Percentiles rank a stretch among this genome's conserved stretches.
Evolutionary conservation across 2,797 vertebrate species (phyloP).

Genomic region (Pseudomugil tenellus): DNA sequence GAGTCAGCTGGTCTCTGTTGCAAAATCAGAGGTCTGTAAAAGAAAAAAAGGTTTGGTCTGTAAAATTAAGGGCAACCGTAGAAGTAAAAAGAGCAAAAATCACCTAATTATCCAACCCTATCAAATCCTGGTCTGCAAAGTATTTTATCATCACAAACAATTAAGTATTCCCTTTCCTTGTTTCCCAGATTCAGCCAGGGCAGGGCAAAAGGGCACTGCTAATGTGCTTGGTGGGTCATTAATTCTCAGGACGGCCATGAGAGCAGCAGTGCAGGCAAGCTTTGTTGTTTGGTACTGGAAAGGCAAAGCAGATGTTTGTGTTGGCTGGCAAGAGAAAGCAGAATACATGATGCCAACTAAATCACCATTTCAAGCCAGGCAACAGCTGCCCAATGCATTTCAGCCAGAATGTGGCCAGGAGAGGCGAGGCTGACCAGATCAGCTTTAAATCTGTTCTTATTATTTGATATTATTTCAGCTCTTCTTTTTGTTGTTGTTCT

Average conservation of each 20-base stretch:
- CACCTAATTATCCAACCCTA: slow-evolving; percentile 36
- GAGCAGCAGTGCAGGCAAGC: slow-evolving; percentile 59
- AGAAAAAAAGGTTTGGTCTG: no score
- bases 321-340: slow-evolving; percentile 68
- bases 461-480: slow-evolving; percentile 7
- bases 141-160: slow-evolving; percentile 58
- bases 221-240: slow-evolving; percentile 78
- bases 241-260: slow-evolving; percentile 67
- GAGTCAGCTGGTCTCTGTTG: slow-evolving; percentile 2
- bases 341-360: slow-evolving; percentile 67
- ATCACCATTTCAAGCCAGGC: slow-evolving; percentile 74
- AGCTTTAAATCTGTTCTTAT: slow-evolving; percentile 36
- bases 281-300: slow-evolving; percentile 74
- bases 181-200: slow-evolving; percentile 56
- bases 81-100: slow-evolving; percentile 23
- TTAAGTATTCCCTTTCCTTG: slow-evolving; percentile 61
- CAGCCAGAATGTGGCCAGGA: slow-evolving; percentile 63
- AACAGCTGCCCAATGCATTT: slow-evolving; percentile 79
- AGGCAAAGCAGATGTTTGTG: slow-evolving; percentile 82
- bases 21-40: no score
- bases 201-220: slow-evolving; percentile 68
- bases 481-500: slow-evolving; percentile 12
- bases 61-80: slow-evolving; percentile 1
- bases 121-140: slow-evolving; percentile 53
- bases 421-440: slow-evolving; percentile 43